Base-by-base conservation (phyloP, 1,140 invertebrate genomes). In the Goniozus legneri region DNA sequence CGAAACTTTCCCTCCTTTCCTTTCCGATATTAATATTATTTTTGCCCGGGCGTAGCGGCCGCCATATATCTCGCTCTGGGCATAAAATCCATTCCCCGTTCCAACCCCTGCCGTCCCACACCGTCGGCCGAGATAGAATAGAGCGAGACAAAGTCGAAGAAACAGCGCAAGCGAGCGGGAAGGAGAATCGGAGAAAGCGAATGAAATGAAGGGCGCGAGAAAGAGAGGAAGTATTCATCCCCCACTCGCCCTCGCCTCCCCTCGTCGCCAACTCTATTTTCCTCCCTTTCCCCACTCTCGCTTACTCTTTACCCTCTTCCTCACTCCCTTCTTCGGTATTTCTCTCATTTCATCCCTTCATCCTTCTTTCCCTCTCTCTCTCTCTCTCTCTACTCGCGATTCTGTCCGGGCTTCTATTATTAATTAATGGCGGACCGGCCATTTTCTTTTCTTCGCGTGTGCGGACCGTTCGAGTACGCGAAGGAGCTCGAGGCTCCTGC, bases 1-100 rank as follows among this genome's bases (percentile, higher is more conserved):
- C 70, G 60, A 74, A 71, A 74, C 69, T 71, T 74, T 74, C 68
- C 69, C 71, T 69, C 67, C 67, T 67, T 69, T 72, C 67, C 69
- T 74, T 73, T 73, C 70, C 70, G 70, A 74, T 74, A 71, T 74
- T 74, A 74, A 74, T 74, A 74, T 74, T 74, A 74, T 74, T 74
- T 74, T 73, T 74, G 70, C 71, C 70, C 71, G 71, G 70, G 70
- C 70, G 66, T 71, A 74, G 70, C 69, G 69, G 69, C 71, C 69
- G 71, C 70, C 69, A 74, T 74, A 74, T 74, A 74, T 74, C 67
- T 74, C 70, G 67, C 67, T 68, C 69, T 74, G 69, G 70, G 71
- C 70, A 74, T 74, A 73, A 74, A 74, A 74, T 72, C 70, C 71
- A 74, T 74, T 74, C 67, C 67, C 63, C 67, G 61, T 69, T 67